Conservation (phyloP, 2,797 vertebrate species). For the Alcedo atthis region DNA sequence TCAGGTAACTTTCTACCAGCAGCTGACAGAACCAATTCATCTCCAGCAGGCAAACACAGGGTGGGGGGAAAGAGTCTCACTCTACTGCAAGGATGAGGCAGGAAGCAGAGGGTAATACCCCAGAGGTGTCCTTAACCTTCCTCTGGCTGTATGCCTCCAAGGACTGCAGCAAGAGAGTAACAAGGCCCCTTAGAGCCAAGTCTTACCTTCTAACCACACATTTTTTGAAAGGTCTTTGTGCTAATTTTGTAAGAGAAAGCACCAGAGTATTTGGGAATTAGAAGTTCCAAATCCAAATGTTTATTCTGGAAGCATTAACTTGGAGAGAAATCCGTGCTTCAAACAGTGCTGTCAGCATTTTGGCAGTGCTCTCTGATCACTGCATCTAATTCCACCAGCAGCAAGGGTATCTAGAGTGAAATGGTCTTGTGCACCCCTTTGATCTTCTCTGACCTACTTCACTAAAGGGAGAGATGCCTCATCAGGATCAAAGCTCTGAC, state of each 20-base stretch:
- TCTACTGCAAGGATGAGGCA: neutral
- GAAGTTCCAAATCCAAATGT: neutral
- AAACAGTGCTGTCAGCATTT: neutral
- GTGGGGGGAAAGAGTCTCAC: neutral
- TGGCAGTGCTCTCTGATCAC: neutral
- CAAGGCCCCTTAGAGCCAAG: neutral
- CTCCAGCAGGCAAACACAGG: neutral
- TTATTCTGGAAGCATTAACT: neutral
- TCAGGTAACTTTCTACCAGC: neutral
- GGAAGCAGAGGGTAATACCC: neutral
- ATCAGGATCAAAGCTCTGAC: neutral
- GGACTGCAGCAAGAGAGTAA: neutral
- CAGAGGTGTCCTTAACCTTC: neutral
- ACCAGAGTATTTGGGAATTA: neutral
- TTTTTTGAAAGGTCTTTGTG: neutral
- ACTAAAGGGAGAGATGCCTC: neutral
- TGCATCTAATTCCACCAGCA: neutral
- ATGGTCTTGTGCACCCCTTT: neutral
- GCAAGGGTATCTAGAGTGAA: rapidly evolving
- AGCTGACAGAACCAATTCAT: neutral
- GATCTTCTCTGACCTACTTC: neutral
- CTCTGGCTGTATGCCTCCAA: neutral
- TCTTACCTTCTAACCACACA: neutral
- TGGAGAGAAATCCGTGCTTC: neutral
- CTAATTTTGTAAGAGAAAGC: neutral